Evolutionary conservation across 2,113 vertebrate species (phyloP).

Genomic region (Hippocampus comes): DNA sequence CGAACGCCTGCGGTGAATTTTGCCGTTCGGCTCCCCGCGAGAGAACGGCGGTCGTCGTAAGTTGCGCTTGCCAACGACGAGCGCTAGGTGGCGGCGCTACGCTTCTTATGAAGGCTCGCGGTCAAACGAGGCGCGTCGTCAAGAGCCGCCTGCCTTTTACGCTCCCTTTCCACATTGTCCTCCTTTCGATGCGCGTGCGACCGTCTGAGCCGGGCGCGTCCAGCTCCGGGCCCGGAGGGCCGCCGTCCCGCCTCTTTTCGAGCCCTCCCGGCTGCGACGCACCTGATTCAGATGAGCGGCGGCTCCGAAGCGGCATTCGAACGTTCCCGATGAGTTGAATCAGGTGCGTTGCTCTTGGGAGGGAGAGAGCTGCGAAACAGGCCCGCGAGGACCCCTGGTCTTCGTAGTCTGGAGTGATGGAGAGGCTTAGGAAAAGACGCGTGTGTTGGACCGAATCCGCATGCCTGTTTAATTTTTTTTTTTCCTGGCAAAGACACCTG

Average conservation of each 20-base stretch:
- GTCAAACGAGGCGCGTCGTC: too few species aligned
- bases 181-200: neutral
- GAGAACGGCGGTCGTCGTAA: neutral
- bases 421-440: neutral
- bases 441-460: neutral
- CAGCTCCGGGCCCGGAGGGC: too few species aligned
- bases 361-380: too few species aligned
- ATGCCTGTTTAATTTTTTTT: neutral
- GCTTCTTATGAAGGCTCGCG: neutral
- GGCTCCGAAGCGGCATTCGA: too few species aligned
- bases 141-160: neutral
- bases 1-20: neutral
- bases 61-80: neutral
- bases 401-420: neutral
- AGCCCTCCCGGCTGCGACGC: too few species aligned
- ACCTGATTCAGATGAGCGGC: too few species aligned
- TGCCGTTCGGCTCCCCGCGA: too few species aligned
- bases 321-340: too few species aligned
- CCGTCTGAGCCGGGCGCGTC: too few species aligned
- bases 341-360: too few species aligned
- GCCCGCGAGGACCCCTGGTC: too few species aligned
- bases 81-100: slow-evolving; percentile 40
- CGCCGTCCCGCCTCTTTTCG: too few species aligned
- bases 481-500: neutral
- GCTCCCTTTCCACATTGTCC: neutral